Evolutionary conservation across 2,113 vertebrate species (phyloP), one percentile per base, ranked within the genome.

Genomic region (Dipodomys stephensi): DNA sequence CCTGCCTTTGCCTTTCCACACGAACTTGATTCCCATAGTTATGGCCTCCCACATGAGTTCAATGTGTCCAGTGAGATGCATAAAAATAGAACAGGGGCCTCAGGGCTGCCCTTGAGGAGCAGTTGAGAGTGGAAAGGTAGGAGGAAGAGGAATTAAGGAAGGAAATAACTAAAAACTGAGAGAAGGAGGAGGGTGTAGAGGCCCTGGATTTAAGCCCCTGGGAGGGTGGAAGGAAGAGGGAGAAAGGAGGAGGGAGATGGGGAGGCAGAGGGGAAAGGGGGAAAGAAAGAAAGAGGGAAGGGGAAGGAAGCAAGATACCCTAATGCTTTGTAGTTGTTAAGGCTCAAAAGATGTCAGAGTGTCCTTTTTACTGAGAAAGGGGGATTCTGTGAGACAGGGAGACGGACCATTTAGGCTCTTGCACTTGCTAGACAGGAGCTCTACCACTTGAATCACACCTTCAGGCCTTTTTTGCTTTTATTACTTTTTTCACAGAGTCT

Each of bases 41-140:
- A 18, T 13, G 53, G 53, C 53, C 53, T 13, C 15, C 53, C 91
- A 19, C 74, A 78, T 16, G 78, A 95, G 18, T 69, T 95, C 62
- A 62, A 35, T 73, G 69, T 85, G 35, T 90, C 44, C 83, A 23
- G 85, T 30, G 82, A 83, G 74, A 73, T 18, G n/a, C 46, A 39
- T 35, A 94, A 93, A 92, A 91, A 87, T 65, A 79, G 91, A 57
- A 71, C 32, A 90, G 80, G 78, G 60, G 60, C n/a, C 87, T 53
- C 49, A 72, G 20, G 69, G 25, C 30, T 71, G 27, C 84, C 35
- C 19, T 87, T 71, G 9, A 57, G 76, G n/a, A 35, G 16, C 28
- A 92, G 65, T 80, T 85, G 74, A 82, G 25, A 88, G 35, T 8
- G 79, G 64, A 89, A 49, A 39, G 22, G 32, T 39, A 53, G 28